Evolutionary conservation across 2,797 vertebrate species (phyloP).

Genomic region (Acipenser ruthenus): DNA sequence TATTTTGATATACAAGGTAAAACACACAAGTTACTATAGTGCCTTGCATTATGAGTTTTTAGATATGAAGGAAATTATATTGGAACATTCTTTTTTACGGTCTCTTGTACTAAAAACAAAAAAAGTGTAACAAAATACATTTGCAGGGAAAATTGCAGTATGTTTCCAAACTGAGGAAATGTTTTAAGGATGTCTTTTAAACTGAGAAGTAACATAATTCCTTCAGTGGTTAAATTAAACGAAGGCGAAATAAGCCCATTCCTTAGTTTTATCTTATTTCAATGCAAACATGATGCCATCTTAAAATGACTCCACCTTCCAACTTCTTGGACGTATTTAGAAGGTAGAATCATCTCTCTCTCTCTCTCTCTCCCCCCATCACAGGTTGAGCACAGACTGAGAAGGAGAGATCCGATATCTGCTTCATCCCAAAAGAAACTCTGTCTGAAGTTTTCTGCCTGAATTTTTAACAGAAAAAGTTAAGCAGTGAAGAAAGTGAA

Average conservation of each 20-base stretch:
- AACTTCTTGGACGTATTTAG: conserved; percentile 57
- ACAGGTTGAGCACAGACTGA: conserved; percentile 37
- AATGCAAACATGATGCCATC: conserved; percentile 46
- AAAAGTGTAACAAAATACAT: background rate
- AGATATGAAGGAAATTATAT: background rate
- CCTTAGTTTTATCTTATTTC: conserved; percentile 17
- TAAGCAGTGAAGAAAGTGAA: too few species aligned
- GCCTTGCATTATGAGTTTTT: background rate
- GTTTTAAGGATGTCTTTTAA: background rate
- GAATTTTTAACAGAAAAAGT: too few species aligned
- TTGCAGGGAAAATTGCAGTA: too few species aligned
- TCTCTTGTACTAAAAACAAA: background rate
- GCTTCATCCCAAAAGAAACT: conserved; percentile 45
- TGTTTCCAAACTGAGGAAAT: background rate
- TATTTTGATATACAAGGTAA: too few species aligned
- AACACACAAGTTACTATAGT: background rate
- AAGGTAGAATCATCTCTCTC: conserved; percentile 49
- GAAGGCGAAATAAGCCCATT: background rate
- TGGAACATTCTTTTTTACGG: background rate
- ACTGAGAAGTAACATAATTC: background rate
- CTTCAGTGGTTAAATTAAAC: background rate
- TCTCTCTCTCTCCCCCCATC: conserved; percentile 15
- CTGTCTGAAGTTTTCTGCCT: background rate
- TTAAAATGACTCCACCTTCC: conserved; percentile 68
- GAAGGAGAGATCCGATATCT: conserved; percentile 49